Evolutionary conservation across 1,140 invertebrate genomes (phyloP).

Genomic region (Araneus ventricosus): DNA sequence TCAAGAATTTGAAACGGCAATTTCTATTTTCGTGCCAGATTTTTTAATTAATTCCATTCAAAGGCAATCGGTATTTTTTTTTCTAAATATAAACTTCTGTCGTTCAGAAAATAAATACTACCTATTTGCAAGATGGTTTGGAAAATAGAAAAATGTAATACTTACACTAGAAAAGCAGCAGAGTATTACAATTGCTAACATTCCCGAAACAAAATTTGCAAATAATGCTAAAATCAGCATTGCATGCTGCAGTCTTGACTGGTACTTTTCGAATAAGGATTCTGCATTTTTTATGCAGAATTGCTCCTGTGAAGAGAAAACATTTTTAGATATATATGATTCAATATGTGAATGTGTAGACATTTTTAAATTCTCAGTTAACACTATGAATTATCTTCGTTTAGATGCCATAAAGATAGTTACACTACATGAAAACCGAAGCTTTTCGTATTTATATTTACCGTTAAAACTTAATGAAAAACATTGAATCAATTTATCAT

Average conservation of each 20-base stretch:
- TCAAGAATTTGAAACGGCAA: too few species aligned
- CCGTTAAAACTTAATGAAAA: too few species aligned
- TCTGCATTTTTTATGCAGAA: conserved; percentile 87
- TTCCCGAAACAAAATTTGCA: conserved; percentile 84
- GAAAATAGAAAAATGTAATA: background rate
- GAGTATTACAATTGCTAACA: conserved; percentile 84
- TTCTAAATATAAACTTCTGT: background rate
- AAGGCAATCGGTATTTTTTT: background rate
- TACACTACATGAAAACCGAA: too few species aligned
- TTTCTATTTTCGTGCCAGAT: too few species aligned
- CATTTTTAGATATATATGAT: background rate
- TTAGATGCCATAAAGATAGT: too few species aligned
- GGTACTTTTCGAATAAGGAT: conserved; percentile 87
- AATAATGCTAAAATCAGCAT: conserved; percentile 88
- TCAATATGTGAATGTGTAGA: too few species aligned
- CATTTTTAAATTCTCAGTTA: background rate
- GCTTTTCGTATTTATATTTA: too few species aligned
- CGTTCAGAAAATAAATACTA: background rate
- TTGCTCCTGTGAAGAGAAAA: conserved; percentile 84
- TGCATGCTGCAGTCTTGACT: conserved; percentile 87
- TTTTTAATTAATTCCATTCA: too few species aligned
- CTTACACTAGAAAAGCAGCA: conserved; percentile 81
- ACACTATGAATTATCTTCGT: too few species aligned
- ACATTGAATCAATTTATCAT: too few species aligned
- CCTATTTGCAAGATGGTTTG: background rate